phyloP scores from a whole-genome alignment of 2,888 invertebrate species.

The Branchinecta sandiegonensis region DNA sequence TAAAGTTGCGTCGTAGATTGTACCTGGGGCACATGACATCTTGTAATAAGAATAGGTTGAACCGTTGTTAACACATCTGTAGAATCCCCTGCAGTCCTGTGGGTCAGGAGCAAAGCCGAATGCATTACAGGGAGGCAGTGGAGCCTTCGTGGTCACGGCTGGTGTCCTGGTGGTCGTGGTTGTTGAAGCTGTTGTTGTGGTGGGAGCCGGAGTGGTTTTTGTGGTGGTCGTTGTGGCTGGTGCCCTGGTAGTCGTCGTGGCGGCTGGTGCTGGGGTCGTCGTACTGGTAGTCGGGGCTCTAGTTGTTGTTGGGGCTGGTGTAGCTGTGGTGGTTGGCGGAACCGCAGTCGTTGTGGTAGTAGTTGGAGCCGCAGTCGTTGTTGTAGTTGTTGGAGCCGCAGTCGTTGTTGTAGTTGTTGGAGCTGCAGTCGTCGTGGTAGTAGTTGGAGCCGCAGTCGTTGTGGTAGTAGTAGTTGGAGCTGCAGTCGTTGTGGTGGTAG shows the following conservation, averaged over 20 bases:
- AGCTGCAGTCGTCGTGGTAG: not conserved
- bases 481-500: not conserved
- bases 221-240: not conserved
- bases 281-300: not conserved
- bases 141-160: conserved; percentile 14
- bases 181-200: not conserved
- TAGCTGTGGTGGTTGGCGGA: not conserved
- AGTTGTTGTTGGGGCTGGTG: not conserved
- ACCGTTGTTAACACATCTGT: conserved; percentile 25
- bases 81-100: conserved; percentile 27
- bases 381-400: not conserved
- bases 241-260: not conserved
- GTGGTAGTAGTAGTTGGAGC: not conserved
- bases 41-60: not conserved
- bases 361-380: not conserved
- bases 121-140: conserved; percentile 21
- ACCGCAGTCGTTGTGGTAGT: not conserved
- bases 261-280: not conserved
- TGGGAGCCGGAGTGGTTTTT: not conserved
- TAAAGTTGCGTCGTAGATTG: not conserved
- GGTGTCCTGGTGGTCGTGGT: conserved; percentile 17
- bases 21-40: not conserved
- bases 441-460: not conserved
- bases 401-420: not conserved
- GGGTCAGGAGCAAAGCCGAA: conserved; percentile 24